A percentile compares a stretch with the other conserved stretches of the same genome.
These are phyloP conservation scores for Eunapius fragilis DNA, from an alignment of 37 sponge, comb jelly and placozoan genomes.

Conservation along the genomic window DNA sequence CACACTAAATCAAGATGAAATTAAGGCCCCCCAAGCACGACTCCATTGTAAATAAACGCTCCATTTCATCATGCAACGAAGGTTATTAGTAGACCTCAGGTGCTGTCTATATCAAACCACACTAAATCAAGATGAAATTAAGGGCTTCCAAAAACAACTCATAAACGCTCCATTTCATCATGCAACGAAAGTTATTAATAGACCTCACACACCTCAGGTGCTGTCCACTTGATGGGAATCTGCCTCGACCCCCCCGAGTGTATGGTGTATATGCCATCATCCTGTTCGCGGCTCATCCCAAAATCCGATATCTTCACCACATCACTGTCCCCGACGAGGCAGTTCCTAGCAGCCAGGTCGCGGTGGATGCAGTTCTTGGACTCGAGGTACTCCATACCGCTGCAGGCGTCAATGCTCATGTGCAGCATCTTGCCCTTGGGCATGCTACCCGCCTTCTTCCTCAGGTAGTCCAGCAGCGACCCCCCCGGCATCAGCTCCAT, in stretches of 20 bases:
- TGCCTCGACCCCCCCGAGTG: conserved; percentile 74
- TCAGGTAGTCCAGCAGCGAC: conserved; percentile 79
- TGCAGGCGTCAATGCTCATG: conserved; percentile 63
- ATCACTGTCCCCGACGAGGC: conserved; percentile 76
- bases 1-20: too few relatives aligned
- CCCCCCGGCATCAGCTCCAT: conserved; percentile 97
- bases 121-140: too few relatives aligned
- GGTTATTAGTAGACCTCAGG: too few relatives aligned
- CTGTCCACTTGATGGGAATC: conserved; percentile 96
- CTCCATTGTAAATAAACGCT: neutral
- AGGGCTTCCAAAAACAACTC: too few relatives aligned
- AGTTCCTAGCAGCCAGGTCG: conserved; percentile 93
- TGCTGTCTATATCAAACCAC: conserved; percentile 68
- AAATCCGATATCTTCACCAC: conserved; percentile 89
- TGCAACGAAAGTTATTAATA: too few relatives aligned
- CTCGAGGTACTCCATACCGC: conserved; percentile 87
- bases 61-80: too few relatives aligned
- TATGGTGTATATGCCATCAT: conserved; percentile 73
- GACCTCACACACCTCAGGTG: conserved; percentile 77
- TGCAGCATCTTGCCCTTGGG: conserved; percentile 45
- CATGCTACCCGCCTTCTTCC: conserved; percentile 59
- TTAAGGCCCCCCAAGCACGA: too few relatives aligned
- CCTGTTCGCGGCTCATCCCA: conserved; percentile 91
- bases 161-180: too few relatives aligned
- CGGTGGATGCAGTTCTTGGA: conserved; percentile 85